Evolutionary conservation across 30 jellyfish, hydroid and myxozoan genomes (phyloP).

Genomic region (Hydractinia symbiolongicarpus): DNA sequence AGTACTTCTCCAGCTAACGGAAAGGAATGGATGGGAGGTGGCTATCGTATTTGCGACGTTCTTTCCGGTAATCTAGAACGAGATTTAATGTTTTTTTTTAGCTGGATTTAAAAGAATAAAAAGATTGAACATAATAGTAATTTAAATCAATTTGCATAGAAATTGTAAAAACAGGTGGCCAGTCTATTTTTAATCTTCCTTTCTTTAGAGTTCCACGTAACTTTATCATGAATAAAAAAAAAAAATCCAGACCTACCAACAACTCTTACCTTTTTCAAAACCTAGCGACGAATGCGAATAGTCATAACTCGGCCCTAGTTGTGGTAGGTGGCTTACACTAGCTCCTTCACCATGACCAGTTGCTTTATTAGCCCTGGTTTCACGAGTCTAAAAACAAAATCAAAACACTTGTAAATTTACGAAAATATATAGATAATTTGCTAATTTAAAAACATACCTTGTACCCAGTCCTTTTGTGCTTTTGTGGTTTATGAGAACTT

Average conservation of each 20-base stretch:
- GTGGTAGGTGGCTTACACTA: slow-evolving; percentile 50
- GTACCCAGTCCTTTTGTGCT: slow-evolving; percentile 51
- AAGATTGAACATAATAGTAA: too few species aligned
- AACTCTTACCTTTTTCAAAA: neutral
- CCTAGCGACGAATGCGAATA: too few species aligned
- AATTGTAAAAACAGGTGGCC: too few species aligned
- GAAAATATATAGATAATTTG: neutral
- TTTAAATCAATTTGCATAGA: neutral
- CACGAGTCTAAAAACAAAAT: slow-evolving; percentile 50
- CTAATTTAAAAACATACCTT: slow-evolving; percentile 31
- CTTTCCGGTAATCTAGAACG: slow-evolving; percentile 31
- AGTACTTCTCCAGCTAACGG: neutral
- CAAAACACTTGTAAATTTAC: neutral
- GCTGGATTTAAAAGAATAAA: too few species aligned
- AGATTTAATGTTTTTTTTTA: neutral
- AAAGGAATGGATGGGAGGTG: slow-evolving; percentile 74
- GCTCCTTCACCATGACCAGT: slow-evolving; percentile 36
- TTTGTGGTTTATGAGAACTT: slow-evolving; percentile 20
- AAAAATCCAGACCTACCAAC: too few species aligned
- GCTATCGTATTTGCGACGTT: slow-evolving; percentile 62
- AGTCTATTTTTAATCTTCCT: too few species aligned
- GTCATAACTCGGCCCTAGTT: slow-evolving; percentile 43
- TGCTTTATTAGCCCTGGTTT: slow-evolving; percentile 40
- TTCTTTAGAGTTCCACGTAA: too few species aligned
- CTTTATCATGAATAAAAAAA: too few species aligned